A percentile compares a stretch with the other conserved stretches of the same genome.
Evolutionary conservation across 2,888 invertebrate genomes (phyloP).

Genomic region (Elegia similella): DNA sequence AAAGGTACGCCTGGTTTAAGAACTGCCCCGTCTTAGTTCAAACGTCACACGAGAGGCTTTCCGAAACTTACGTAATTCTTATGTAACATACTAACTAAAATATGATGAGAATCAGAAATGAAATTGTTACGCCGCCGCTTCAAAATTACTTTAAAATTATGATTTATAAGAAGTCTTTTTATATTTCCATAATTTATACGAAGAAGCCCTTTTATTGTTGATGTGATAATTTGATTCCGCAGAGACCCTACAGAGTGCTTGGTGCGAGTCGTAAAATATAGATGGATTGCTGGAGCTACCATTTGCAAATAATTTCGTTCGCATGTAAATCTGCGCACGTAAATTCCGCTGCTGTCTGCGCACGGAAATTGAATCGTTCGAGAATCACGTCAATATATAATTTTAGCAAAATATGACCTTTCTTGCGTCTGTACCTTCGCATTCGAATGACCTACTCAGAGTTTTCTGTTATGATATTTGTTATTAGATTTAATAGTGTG

Average conservation of each 20-base stretch:
- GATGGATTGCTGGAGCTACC: constrained; percentile 63
- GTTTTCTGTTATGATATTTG: neutral
- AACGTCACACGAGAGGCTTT: no score
- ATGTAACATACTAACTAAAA: neutral
- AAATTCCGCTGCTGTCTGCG: constrained; percentile 76
- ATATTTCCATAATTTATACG: constrained; percentile 32
- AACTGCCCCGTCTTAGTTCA: no score
- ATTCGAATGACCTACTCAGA: neutral
- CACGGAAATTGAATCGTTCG: constrained; percentile 79
- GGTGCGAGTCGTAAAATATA: constrained; percentile 63
- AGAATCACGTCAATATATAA: constrained; percentile 72
- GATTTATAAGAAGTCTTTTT: constrained; percentile 2
- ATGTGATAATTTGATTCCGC: constrained; percentile 37
- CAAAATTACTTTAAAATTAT: neutral
- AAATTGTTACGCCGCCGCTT: neutral
- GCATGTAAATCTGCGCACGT: constrained; percentile 78
- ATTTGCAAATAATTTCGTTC: constrained; percentile 76
- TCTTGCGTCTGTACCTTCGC: neutral
- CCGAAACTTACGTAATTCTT: no score
- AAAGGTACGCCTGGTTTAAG: no score
- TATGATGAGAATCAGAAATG: neutral
- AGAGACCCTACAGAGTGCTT: constrained; percentile 45
- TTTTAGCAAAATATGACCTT: constrained; percentile 49
- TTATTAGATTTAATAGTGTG: no score
- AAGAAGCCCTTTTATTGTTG: constrained; percentile 34